Percentiles rank a stretch among this genome's conserved stretches.
phyloP scores from a whole-genome alignment of 2,113 vertebrate genomes.

The Sceloporus tristichus region DNA sequence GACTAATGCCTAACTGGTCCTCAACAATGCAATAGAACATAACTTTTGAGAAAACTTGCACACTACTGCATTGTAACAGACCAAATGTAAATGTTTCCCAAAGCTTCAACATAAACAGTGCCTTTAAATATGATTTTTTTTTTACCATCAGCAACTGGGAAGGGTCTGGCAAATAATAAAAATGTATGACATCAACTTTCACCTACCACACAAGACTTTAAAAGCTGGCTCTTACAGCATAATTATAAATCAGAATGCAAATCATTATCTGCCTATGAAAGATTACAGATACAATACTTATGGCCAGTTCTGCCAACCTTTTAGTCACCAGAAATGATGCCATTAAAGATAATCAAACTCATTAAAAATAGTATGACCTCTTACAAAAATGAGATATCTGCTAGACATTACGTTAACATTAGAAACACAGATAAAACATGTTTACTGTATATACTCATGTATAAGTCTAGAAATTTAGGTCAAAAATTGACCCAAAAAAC shows the following conservation, averaged over 20 bases:
- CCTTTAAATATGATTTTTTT: not conserved
- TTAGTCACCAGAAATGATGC: not conserved
- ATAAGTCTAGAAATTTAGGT: no score
- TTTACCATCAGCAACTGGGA: not conserved
- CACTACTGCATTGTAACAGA: not conserved
- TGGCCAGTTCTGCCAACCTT: not conserved
- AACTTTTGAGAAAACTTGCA: not conserved
- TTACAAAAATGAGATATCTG: not conserved
- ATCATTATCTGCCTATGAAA: not conserved
- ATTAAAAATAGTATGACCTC: not conserved
- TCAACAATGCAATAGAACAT: not conserved
- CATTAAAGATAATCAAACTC: not conserved
- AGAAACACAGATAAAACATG: not conserved
- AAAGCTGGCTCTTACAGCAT: not conserved
- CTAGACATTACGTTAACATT: rapidly evolving
- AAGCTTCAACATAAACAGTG: not conserved
- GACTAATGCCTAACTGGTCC: not conserved
- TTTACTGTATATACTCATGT: no score
- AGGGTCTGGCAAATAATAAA: not conserved
- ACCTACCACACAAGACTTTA: not conserved
- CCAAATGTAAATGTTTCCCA: not conserved
- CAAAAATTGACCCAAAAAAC: no score
- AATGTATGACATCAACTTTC: not conserved
- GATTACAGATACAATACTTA: not conserved
- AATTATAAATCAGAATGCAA: not conserved